Conservation (phyloP, 2,797 vertebrate genomes). For the Hydrocynus forskahlii region DNA sequence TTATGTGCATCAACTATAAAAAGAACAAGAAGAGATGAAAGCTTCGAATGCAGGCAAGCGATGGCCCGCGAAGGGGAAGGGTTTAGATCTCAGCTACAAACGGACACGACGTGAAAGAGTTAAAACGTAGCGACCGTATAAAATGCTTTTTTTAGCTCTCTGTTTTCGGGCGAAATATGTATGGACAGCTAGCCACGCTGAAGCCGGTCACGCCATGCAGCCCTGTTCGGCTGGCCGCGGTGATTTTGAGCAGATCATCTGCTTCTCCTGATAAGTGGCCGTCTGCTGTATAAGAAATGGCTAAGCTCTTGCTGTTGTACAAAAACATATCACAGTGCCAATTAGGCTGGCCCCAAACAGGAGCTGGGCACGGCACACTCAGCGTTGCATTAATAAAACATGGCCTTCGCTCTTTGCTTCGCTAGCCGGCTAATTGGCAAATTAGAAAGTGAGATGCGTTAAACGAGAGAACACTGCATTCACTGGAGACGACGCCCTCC, state of each 20-base stretch:
- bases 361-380: conserved; percentile 68
- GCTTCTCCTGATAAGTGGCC: conserved; percentile 57
- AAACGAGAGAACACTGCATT: conserved; percentile 77
- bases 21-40: not conserved
- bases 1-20: conserved; percentile 3
- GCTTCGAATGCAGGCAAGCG: not conserved
- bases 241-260: conserved; percentile 47
- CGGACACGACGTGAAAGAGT: too few relatives aligned
- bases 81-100: not conserved
- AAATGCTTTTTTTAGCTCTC: not conserved
- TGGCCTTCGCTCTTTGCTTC: conserved; percentile 82
- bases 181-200: not conserved
- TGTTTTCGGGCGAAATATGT: not conserved
- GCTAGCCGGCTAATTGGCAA: conserved; percentile 92
- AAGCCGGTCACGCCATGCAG: not conserved
- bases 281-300: conserved; percentile 63
- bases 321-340: conserved; percentile 79
- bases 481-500: conserved; percentile 78
- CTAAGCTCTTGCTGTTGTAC: conserved; percentile 76
- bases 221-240: conserved; percentile 38
- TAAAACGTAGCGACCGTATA: not conserved
- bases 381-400: conserved; percentile 93
- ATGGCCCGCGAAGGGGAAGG: not conserved
- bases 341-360: conserved; percentile 76
- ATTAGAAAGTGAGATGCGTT: conserved; percentile 92